phyloP scores from a whole-genome alignment of 2,113 vertebrate genomes.

The Podiceps cristatus region DNA sequence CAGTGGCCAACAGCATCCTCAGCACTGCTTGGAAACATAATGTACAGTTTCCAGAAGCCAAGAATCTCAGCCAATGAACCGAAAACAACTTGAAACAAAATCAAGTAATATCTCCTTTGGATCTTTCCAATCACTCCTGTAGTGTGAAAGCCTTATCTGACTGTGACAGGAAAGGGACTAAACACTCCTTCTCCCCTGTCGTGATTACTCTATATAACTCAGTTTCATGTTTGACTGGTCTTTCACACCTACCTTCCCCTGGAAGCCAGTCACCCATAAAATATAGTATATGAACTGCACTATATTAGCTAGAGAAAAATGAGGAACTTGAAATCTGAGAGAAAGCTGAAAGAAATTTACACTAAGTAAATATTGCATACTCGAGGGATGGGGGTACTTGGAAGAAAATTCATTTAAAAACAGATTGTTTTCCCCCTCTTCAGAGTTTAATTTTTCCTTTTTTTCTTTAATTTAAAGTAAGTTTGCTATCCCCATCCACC shows the following conservation, averaged over 20 bases:
- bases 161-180: neutral
- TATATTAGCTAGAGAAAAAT: constrained; percentile 56
- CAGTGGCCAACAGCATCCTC: neutral
- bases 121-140: neutral
- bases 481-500: neutral
- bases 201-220: constrained; percentile 19
- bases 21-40: neutral
- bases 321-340: constrained; percentile 29
- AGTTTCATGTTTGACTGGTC: constrained; percentile 37
- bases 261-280: constrained; percentile 42
- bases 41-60: neutral
- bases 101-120: neutral
- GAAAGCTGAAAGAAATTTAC: constrained; percentile 54
- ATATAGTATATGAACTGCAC: constrained; percentile 27
- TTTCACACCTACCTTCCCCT: constrained; percentile 56
- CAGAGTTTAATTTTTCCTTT: neutral
- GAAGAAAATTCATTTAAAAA: constrained; percentile 44
- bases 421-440: neutral
- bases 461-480: neutral
- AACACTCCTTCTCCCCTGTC: neutral
- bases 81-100: neutral
- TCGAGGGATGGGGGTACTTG: neutral
- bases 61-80: neutral
- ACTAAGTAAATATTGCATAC: constrained; percentile 34
- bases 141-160: neutral